Conservation (phyloP, 2,888 invertebrate species). For the Cancer borealis region DNA sequence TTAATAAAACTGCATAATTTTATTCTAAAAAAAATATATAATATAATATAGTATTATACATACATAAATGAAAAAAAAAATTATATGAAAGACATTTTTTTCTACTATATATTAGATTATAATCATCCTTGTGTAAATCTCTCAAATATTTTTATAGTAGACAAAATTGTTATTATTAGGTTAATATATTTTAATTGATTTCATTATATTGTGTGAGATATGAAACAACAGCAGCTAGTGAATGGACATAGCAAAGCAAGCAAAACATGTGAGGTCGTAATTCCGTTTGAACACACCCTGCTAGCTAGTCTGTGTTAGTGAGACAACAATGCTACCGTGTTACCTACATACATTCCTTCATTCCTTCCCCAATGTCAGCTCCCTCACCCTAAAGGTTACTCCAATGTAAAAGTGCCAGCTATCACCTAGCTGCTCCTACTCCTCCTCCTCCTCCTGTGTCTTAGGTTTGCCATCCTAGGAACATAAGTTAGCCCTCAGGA, state of each 20-base stretch:
- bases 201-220: not conserved
- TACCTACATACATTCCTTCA: not conserved
- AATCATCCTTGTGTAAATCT: not conserved
- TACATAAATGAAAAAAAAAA: not conserved
- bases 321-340: slow-evolving; percentile 21
- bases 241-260: not conserved
- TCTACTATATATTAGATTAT: not conserved
- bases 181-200: not conserved
- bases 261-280: not conserved
- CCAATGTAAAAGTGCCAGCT: slow-evolving; percentile 24
- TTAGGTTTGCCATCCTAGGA: slow-evolving; percentile 34
- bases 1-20: not conserved
- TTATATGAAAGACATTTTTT: not conserved
- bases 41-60: not conserved
- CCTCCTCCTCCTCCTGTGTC: not conserved
- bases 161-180: not conserved
- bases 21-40: not conserved
- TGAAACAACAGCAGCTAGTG: not conserved
- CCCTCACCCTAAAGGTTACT: not conserved
- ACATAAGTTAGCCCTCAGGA: slow-evolving; percentile 42
- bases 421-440: not conserved
- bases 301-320: slow-evolving; percentile 43
- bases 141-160: not conserved
- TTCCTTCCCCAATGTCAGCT: not conserved
- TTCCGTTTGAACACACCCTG: slow-evolving; percentile 32